Evolutionary conservation across 2,888 invertebrate species (phyloP).

Genomic region (Hartigia nigra): DNA sequence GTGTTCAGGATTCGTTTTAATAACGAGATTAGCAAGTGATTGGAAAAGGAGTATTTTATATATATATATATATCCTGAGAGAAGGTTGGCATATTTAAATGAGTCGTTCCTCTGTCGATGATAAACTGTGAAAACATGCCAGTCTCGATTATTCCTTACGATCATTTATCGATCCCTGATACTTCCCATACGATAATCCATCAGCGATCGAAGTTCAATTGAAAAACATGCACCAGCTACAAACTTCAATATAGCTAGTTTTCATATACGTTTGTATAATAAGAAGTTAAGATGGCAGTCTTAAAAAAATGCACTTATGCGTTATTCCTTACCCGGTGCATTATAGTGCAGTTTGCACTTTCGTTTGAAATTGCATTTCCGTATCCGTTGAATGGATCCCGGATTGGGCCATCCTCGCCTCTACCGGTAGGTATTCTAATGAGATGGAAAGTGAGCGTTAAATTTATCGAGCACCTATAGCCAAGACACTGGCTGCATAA

Average conservation of each 20-base stretch:
- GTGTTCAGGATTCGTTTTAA: neutral
- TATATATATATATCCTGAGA: neutral
- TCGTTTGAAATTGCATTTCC: neutral
- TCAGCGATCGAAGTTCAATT: neutral
- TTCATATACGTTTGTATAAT: neutral
- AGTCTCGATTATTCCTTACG: neutral
- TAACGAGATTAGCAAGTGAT: neutral
- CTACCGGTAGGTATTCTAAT: conserved; percentile 30
- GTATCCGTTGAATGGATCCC: conserved; percentile 6
- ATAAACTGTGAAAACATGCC: neutral
- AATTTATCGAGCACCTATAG: conserved; percentile 29
- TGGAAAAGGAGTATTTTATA: neutral
- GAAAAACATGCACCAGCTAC: neutral
- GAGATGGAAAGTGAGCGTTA: conserved; percentile 40
- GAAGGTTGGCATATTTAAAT: neutral
- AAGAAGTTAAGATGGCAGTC: neutral
- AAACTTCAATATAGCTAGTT: neutral
- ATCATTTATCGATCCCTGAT: neutral
- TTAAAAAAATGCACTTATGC: neutral
- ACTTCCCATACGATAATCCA: neutral
- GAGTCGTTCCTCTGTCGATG: neutral
- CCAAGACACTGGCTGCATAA: conserved; percentile 16
- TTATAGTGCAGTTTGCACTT: neutral
- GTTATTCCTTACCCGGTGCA: neutral
- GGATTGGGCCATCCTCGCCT: conserved; percentile 29